Percentiles rank a stretch among this genome's conserved stretches.
Conservation (phyloP, 2,113 vertebrate genomes). For the Collichthys lucidus region DNA sequence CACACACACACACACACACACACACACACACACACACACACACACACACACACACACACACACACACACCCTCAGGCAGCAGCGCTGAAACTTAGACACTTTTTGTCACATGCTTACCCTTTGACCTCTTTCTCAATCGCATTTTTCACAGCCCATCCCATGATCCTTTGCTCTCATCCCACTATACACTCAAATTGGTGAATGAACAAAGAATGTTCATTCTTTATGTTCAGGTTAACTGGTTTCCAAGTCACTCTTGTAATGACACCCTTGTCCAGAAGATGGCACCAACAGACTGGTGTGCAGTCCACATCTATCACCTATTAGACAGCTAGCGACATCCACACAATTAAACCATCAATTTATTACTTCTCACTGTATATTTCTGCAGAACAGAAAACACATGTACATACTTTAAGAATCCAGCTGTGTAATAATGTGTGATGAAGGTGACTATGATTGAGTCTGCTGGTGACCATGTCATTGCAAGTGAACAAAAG, state of each 20-base stretch:
- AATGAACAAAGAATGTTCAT: not conserved
- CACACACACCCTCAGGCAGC: constrained; percentile 2
- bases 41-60: constrained; percentile 9
- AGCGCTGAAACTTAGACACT: constrained; percentile 31
- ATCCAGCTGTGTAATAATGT: not conserved
- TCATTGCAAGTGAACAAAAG: constrained; percentile 12
- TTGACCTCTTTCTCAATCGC: constrained; percentile 20
- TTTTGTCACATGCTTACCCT: constrained; percentile 42
- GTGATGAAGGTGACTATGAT: not conserved
- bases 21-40: constrained; percentile 18
- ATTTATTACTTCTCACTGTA: constrained; percentile 9
- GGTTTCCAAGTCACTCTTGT: not conserved
- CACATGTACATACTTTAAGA: not conserved
- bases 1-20: constrained; percentile 11
- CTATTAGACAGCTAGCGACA: not conserved
- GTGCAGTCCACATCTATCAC: not conserved
- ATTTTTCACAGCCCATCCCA: constrained; percentile 30
- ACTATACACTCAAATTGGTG: not conserved
- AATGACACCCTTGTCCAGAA: constrained; percentile 53
- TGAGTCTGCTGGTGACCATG: not conserved
- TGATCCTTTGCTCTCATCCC: not conserved
- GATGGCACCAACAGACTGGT: constrained; percentile 63
- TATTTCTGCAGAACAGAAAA: not conserved
- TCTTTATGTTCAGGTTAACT: not conserved
- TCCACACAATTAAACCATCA: not conserved